Base-by-base conservation (phyloP, 2,888 invertebrate species). In the Odiellus spinosus region DNA sequence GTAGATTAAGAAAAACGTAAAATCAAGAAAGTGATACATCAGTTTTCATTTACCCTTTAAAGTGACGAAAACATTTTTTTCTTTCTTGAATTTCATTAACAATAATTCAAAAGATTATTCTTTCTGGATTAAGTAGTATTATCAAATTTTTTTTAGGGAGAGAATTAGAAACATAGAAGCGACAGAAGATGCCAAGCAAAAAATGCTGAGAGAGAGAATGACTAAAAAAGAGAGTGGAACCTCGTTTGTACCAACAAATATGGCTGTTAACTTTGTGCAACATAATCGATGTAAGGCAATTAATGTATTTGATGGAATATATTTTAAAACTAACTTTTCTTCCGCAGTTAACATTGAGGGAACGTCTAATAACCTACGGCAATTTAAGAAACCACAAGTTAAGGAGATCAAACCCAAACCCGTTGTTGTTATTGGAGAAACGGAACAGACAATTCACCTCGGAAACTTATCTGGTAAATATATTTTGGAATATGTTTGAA, bases 101-200 rank as follows among this genome's bases (percentile, higher is more conserved):
- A n/a, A n/a, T n/a, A n/a, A n/a, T n/a, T n/a, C n/a, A n/a, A n/a
- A n/a, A n/a, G n/a, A n/a, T n/a, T n/a, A n/a, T n/a, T n/a, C n/a
- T n/a, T n/a, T n/a, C n/a, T n/a, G n/a, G n/a, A n/a, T n/a, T n/a
- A n/a, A n/a, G n/a, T n/a, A n/a, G n/a, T n/a, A n/a, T n/a, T n/a
- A n/a, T n/a, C n/a, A n/a, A n/a, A n/a, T n/a, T n/a, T n/a, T n/a
- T n/a, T n/a, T n/a, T n/a, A 78, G 78, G 61, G 91, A 91, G 0
- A 95, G 98, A 71, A 98, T 99, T 53, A 81, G 80, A 61, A 99
- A 98, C 65, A 98, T 99, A 57, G 93, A 98, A 73, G 91, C 93
- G 1, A 99, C 98, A 0, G 98, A 99, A 67, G 93, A 91, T 62
- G 95, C 96, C 0, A 98, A 96, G 69, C 78, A 91, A 64, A 84